Conservation (phyloP, 2,113 vertebrate species). For the Archocentrus centrarchus region DNA sequence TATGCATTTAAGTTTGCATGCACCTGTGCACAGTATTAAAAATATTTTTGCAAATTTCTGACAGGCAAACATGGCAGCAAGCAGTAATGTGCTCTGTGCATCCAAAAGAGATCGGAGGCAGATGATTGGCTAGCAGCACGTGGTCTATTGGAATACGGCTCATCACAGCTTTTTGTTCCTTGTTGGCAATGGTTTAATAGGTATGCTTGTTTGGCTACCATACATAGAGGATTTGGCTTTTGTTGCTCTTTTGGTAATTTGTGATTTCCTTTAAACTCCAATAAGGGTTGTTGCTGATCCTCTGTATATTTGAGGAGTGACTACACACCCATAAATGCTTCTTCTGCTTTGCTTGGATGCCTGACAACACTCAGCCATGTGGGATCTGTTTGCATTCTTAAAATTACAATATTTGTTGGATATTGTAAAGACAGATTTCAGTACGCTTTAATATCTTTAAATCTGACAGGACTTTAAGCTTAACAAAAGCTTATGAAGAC, state of each 20-base stretch:
- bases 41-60: slow-evolving; percentile 20
- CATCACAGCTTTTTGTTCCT: slow-evolving; percentile 12
- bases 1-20: not conserved
- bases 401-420: not conserved
- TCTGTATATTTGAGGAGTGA: not conserved
- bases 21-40: slow-evolving; percentile 27
- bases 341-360: not conserved
- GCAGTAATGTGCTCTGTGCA: not conserved
- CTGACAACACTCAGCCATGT: accelerated
- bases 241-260: not conserved
- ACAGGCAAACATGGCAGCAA: not conserved
- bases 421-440: not conserved
- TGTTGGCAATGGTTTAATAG: not conserved
- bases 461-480: not conserved
- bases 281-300: not conserved
- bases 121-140: slow-evolving; percentile 23
- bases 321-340: accelerated
- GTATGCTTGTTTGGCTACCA: not conserved
- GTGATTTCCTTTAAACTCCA: not conserved
- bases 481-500: not conserved
- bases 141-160: slow-evolving; percentile 14
- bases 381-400: not conserved
- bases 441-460: not conserved
- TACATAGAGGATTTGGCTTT: not conserved
- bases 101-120: not conserved